Base-by-base conservation (phyloP, 2,113 vertebrate genomes). In the Suricata suricatta region DNA sequence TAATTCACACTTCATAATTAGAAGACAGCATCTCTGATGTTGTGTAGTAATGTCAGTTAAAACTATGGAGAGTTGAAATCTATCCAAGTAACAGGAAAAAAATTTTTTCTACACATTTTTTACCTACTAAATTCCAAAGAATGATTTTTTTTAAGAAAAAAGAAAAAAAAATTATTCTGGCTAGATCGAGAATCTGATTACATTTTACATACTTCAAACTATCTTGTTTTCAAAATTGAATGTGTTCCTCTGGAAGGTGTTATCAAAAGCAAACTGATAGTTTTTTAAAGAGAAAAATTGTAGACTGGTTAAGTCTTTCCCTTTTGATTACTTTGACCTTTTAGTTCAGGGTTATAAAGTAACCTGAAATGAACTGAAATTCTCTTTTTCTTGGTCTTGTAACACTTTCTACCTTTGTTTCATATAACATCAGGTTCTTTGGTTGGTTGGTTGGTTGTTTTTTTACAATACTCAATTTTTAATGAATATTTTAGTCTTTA, bases 251-350 rank as follows among this genome's bases (percentile, higher is more conserved):
- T 90, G 44, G 11, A 91, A 94, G 74, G 29, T 79, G 44, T n/a
- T 69, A 69, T 35, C 68, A 77, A 94, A 90, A 80, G 4, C 8
- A 89, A 52, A 66, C 4, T 23, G 13, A 71, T n/a, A 52, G 8
- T 87, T 71, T 96, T 96, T 71, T 33, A 14, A 33, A 68, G 63
- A 31, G 6, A 93, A 35, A 6, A 79, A 35, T 50, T 35, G 71
- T 91, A 50, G 23, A 66, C 27, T n/a, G 13, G 69, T 7, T 82
- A 74, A 74, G 11, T 52, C 83, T 90, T 89, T 29, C n/a, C 54
- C 72, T 94, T 93, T 52, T 83, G 44, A 31, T 57, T 93, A 83
- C n/a, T 90, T 69, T 15, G 19, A 19, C 86, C 60, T 90, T 95
- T 96, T 47, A 60, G 21, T 69, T 88, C 57, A 69, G 16, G 12